These are phyloP conservation scores for Tricholaema leucomelas DNA, from an alignment of 2,113 vertebrate species.

Conservation along the genomic window DNA sequence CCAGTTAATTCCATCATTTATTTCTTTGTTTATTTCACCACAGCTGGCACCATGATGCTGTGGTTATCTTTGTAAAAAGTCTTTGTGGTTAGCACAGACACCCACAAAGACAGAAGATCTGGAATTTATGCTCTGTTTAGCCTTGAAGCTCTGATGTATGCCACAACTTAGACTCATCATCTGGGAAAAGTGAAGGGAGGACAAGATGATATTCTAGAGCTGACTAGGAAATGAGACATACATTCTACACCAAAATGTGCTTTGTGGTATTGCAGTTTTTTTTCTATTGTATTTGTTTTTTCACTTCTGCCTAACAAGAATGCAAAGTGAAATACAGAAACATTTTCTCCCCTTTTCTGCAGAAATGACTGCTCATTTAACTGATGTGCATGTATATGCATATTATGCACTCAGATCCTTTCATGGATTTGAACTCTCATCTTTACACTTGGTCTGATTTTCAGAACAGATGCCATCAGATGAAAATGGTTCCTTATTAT, in stretches of 20 bases:
- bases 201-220: background rate
- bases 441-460: background rate
- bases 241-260: fast-evolving
- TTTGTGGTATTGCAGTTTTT: background rate
- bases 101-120: background rate
- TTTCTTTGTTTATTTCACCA: background rate
- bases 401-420: background rate
- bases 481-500: background rate
- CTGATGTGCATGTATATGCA: no score
- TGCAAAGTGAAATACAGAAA: background rate
- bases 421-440: background rate
- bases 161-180: background rate
- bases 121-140: background rate
- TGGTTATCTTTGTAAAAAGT: background rate
- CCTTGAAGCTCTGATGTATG: background rate
- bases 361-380: background rate
- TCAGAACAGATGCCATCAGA: background rate
- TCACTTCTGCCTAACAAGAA: background rate
- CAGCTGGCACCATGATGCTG: background rate
- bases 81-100: background rate
- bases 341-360: background rate
- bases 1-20: background rate
- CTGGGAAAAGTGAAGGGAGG: background rate
- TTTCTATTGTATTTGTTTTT: background rate
- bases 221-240: background rate